These are phyloP conservation scores for Drosophila ogumai DNA, from an alignment of 1,140 invertebrate genomes.

Conservation along the genomic window DNA sequence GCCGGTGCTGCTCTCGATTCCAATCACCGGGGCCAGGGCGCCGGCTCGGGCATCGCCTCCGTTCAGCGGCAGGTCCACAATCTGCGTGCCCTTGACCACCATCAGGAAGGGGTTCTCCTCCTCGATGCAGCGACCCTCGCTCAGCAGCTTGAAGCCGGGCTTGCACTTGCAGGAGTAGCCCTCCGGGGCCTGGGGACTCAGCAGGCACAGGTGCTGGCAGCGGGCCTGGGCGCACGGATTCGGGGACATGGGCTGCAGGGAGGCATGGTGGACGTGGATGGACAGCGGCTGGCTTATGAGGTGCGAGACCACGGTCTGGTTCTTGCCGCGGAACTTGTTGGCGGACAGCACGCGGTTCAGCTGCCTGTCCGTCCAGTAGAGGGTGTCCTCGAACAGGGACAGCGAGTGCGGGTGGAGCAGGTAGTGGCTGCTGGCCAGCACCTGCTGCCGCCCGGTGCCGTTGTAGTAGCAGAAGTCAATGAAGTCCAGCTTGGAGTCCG, in stretches of 20 bases:
- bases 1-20: constrained; percentile 94
- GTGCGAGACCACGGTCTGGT: constrained; percentile 97
- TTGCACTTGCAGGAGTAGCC: constrained; percentile 96
- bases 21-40: constrained; percentile 94
- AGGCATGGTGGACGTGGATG: constrained; percentile 97
- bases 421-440: constrained; percentile 94
- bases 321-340: constrained; percentile 95
- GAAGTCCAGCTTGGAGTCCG: constrained; percentile 98
- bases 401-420: constrained; percentile 97
- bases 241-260: constrained; percentile 93
- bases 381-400: constrained; percentile 95
- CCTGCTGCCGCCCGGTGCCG: constrained; percentile 94
- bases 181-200: constrained; percentile 89
- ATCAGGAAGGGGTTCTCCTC: constrained; percentile 95
- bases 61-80: constrained; percentile 92
- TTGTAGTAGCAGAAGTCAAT: constrained; percentile 99
- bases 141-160: constrained; percentile 91
- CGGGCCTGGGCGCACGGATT: constrained; percentile 93
- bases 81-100: constrained; percentile 95
- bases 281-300: constrained; percentile 97
- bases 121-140: constrained; percentile 91
- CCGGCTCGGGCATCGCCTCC: constrained; percentile 91
- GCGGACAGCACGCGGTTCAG: constrained; percentile 94
- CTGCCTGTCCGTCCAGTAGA: constrained; percentile 99
- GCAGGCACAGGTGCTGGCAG: constrained; percentile 96